These are phyloP conservation scores for Gymnobelideus leadbeateri DNA, from an alignment of 2,113 vertebrate species.

Conservation along the genomic window DNA sequence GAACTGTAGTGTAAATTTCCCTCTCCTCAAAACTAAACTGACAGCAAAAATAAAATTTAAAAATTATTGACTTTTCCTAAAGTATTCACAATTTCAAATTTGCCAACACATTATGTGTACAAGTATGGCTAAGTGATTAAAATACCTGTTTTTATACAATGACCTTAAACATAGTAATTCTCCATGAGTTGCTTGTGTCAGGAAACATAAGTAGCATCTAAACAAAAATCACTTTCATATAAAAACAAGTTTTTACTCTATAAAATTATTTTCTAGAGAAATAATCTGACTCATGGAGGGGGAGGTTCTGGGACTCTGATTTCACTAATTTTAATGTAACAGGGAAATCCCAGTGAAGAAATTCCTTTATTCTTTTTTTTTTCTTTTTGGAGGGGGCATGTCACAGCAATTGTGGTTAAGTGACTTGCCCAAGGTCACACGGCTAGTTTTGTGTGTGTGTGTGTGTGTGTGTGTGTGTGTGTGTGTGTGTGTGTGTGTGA, in stretches of 20 bases:
- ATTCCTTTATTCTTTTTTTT: background rate
- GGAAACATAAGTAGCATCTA: background rate
- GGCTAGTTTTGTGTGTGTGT: no score
- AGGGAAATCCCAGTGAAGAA: background rate
- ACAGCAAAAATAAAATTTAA: background rate
- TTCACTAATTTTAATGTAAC: background rate
- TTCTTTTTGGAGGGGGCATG: no score
- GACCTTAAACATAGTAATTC: background rate
- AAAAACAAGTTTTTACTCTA: background rate
- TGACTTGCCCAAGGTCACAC: no score
- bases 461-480: no score
- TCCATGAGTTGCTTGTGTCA: background rate
- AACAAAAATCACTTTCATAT: background rate
- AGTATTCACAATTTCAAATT: background rate
- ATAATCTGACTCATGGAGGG: background rate
- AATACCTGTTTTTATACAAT: background rate
- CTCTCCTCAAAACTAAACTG: no score
- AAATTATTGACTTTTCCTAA: background rate
- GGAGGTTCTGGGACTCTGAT: background rate
- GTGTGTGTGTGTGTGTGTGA: no score
- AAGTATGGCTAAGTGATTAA: background rate
- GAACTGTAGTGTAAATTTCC: background rate
- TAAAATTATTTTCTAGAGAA: background rate
- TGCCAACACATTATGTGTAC: background rate
- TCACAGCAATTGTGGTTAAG: no score